Percentiles rank a stretch among this genome's conserved stretches.
phyloP scores from a whole-genome alignment of 2,797 vertebrate genomes.

The Knipowitschia caucasica region DNA sequence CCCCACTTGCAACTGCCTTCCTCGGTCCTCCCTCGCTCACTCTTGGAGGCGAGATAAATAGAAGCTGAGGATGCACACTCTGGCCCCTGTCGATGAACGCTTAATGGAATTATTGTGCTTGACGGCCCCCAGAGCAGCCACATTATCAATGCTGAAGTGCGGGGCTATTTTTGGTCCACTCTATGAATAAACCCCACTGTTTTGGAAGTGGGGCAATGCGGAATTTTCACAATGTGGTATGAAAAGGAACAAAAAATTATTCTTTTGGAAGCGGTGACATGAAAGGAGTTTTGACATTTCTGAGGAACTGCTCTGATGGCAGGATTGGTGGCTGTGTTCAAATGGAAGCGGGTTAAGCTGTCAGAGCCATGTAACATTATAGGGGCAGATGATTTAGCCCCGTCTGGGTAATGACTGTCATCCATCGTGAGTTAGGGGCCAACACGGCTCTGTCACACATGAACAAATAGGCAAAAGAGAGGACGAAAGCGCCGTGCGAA shows the following conservation, averaged over 20 bases:
- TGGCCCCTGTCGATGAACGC: slow-evolving; percentile 27
- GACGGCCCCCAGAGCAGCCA: slow-evolving; percentile 26
- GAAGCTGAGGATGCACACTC: slow-evolving; percentile 34
- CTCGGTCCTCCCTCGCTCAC: slow-evolving; percentile 26
- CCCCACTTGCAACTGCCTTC: slow-evolving; percentile 25
- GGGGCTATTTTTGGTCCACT: slow-evolving; percentile 23
- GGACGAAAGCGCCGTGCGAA: slow-evolving; percentile 9
- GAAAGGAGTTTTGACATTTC: slow-evolving; percentile 20
- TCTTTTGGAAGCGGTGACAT: slow-evolving; percentile 28
- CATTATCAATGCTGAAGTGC: slow-evolving; percentile 40
- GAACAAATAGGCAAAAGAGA: slow-evolving; percentile 22
- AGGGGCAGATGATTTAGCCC: slow-evolving; percentile 44
- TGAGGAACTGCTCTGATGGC: slow-evolving; percentile 53
- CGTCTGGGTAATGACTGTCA: slow-evolving; percentile 27
- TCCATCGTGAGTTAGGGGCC: slow-evolving; percentile 41
- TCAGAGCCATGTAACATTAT: slow-evolving; percentile 16
- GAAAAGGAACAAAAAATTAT: slow-evolving; percentile 15
- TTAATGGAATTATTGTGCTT: slow-evolving; percentile 46
- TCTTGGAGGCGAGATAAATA: slow-evolving; percentile 21
- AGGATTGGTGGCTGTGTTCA: slow-evolving; percentile 36
- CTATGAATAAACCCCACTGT: slow-evolving; percentile 32
- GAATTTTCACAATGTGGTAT: slow-evolving; percentile 30
- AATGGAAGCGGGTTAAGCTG: slow-evolving; percentile 44
- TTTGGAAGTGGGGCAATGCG: slow-evolving; percentile 21
- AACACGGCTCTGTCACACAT: slow-evolving; percentile 29